Percentiles rank a stretch among this genome's conserved stretches.
phyloP scores from a whole-genome alignment of 2,888 invertebrate genomes.

The Orthosia gothica region DNA sequence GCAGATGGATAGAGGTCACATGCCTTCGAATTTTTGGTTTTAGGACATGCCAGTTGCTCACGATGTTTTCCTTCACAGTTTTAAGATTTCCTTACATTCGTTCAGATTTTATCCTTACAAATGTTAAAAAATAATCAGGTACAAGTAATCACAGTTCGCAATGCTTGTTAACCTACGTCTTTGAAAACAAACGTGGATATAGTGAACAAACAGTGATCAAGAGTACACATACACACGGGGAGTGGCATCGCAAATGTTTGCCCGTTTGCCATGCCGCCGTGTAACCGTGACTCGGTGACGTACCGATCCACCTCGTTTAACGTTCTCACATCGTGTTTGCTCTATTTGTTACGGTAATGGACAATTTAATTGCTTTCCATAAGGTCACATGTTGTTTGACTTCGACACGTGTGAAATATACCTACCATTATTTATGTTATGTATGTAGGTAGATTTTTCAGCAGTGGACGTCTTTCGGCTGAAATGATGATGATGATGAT shows the following conservation, averaged over 20 bases:
- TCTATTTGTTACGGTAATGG: slow-evolving; percentile 87
- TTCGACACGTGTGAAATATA: slow-evolving; percentile 63
- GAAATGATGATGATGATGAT: too few species aligned
- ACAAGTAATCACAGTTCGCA: not conserved
- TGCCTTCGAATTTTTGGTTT: too few species aligned
- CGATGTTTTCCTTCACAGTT: too few species aligned
- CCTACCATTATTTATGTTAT: slow-evolving; percentile 5
- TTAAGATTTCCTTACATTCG: too few species aligned
- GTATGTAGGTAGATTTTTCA: slow-evolving; percentile 8
- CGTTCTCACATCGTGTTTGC: slow-evolving; percentile 82
- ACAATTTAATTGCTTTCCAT: slow-evolving; percentile 82
- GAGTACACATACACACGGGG: slow-evolving; percentile 81
- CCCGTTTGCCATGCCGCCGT: slow-evolving; percentile 77
- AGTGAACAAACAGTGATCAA: slow-evolving; percentile 78
- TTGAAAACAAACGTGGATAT: slow-evolving; percentile 67
- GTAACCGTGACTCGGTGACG: slow-evolving; percentile 57
- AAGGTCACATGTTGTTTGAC: slow-evolving; percentile 78
- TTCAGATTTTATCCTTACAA: too few species aligned
- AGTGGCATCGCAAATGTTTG: slow-evolving; percentile 84
- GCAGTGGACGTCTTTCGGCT: too few species aligned
- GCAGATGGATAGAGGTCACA: too few species aligned
- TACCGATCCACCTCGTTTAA: slow-evolving; percentile 72
- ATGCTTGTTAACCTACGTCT: slow-evolving; percentile 30
- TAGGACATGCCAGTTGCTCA: too few species aligned
- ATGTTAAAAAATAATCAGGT: too few species aligned